Conservation (phyloP, 2,113 vertebrate species). For the Gracilinanus agilis region DNA sequence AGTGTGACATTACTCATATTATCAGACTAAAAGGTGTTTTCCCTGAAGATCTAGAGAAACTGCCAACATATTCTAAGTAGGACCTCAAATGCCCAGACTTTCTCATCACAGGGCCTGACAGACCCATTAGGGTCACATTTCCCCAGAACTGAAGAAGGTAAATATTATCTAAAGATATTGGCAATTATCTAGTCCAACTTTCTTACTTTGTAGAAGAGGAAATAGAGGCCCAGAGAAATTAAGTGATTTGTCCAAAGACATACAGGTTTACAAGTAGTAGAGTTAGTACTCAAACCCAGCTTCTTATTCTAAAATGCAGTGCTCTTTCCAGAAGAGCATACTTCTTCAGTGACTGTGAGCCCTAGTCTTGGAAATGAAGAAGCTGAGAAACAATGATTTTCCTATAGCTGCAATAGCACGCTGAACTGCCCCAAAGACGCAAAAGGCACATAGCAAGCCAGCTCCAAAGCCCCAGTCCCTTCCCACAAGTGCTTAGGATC, state of each 20-base stretch:
- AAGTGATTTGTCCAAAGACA: background rate
- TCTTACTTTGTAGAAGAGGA: background rate
- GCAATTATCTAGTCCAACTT: background rate
- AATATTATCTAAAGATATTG: background rate
- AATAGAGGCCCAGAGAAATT: background rate
- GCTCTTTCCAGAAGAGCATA: background rate
- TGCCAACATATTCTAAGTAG: background rate
- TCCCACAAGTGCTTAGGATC: constrained; percentile 32
- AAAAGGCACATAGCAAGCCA: constrained; percentile 30
- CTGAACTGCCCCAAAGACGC: background rate
- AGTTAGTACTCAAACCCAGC: background rate
- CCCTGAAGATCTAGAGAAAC: background rate
- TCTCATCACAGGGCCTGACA: background rate
- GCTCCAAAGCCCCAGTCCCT: constrained; percentile 21
- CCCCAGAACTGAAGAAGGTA: background rate
- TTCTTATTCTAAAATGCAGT: background rate
- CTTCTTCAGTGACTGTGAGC: background rate
- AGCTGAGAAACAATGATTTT: constrained; percentile 28
- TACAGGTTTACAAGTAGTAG: background rate
- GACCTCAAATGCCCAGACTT: background rate
- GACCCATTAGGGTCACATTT: background rate
- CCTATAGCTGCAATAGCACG: constrained; percentile 28
- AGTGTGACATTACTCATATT: background rate
- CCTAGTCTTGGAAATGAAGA: background rate
- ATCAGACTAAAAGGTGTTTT: background rate